Evolutionary conservation across 2,797 vertebrate genomes (phyloP), one percentile per base, ranked within the genome.

Genomic region (Coregonus sp.): DNA sequence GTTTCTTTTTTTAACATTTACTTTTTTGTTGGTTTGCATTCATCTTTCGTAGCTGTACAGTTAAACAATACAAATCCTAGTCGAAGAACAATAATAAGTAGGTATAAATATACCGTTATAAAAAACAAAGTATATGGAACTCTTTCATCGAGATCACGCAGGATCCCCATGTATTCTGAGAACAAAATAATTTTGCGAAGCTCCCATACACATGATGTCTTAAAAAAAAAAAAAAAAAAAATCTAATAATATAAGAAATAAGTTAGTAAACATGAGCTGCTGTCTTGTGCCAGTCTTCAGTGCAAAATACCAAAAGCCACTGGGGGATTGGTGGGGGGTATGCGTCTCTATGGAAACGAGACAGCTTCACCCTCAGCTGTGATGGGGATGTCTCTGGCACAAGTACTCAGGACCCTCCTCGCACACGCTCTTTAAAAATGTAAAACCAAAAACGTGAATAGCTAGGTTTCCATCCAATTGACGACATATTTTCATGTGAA

Each of bases 231-330:
- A 20, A 16, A 69, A 52, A 52, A 84, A 20, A 16, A 69, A 52
- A 84, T 15, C 80, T 83, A 87, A 83, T 84, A 85, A 86, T 87
- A 77, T 84, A 85, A 88, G 82, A 82, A 87, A 90, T 92, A 92
- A 91, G 81, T 92, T 92, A 92, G 86, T 75, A 15, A 68, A 86
- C 88, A 68, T 85, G 65, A 86, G 83, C 81, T 66, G 73, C 76
- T 77, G 75, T 73, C 76, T 71, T 51, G 87, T 86, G 90, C 92
- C 92, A 91, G 91, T 91, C 93, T 90, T 95, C 95, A 95, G 92
- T 93, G 94, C 92, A 93, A 91, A 81, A 87, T 85, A 75, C 77
- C 72, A 72, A 68, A 78, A 84, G 83, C 80, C 81, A 79, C 70
- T 31, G 74, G 80, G 79, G 51, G 40, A 47, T 47, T 47, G 31